phyloP scores from a whole-genome alignment of 2,113 vertebrate species.

The Cathartes aura region DNA sequence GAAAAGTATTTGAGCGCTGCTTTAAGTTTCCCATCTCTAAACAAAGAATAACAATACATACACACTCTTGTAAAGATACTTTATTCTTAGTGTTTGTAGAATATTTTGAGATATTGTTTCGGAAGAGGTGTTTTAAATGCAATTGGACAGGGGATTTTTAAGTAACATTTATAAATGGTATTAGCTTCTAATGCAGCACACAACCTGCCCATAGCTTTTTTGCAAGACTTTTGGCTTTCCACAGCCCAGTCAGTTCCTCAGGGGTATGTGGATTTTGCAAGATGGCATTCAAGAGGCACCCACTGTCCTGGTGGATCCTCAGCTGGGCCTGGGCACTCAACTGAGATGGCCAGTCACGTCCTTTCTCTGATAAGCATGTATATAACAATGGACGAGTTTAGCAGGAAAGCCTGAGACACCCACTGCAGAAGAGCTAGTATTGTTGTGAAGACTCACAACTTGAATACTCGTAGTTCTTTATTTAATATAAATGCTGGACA shows the following conservation, averaged over 20 bases:
- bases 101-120: neutral
- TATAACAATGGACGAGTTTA: neutral
- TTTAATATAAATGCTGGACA: neutral
- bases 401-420: neutral
- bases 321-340: neutral
- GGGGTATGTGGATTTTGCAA: neutral
- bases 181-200: neutral
- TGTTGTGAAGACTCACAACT: neutral
- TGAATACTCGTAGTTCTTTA: neutral
- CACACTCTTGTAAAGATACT: neutral
- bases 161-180: neutral
- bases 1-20: neutral
- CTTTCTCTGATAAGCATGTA: neutral
- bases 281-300: neutral
- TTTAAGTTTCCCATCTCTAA: neutral
- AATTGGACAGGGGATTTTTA: neutral
- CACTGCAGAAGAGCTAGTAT: neutral
- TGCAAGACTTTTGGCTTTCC: neutral
- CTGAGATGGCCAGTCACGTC: rapidly evolving
- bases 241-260: neutral
- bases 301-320: neutral
- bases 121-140: neutral
- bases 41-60: neutral
- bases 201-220: neutral
- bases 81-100: neutral